Base-by-base conservation (phyloP, 2,797 vertebrate genomes). In the Syngnathus acus region DNA sequence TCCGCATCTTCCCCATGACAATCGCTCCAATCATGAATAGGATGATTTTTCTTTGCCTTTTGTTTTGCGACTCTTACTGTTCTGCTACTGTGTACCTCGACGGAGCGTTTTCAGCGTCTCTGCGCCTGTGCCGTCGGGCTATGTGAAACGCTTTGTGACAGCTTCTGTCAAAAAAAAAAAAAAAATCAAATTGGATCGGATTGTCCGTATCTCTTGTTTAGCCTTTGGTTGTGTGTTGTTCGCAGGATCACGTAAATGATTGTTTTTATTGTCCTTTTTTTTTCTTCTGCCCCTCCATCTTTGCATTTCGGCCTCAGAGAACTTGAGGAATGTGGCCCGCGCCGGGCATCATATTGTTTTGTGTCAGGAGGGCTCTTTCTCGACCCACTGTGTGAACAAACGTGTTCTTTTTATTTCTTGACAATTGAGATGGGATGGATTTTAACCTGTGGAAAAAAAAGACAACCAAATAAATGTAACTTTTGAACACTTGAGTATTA, bases 391-490 rank as follows among this genome's bases (percentile, higher is more conserved):
- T 90, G 86, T 87, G 82, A 89, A 87, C 75, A 81, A 89, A 88
- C 75, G 72, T 77, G 68, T 85, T 82, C 81, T 81, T 76, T 80
- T 86, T 43, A 50, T 79, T 78, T 88, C 78, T 87, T 78, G 79
- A 85, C 75, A 82, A 86, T 88, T 89, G 82, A 84, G 81, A 86
- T 83, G 86, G 87, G 84, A 86, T 83, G 86, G 87, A 83, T 88
- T 91, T 91, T 90, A 90, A 91, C 88, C 90, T 91, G 88, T 91
- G 91, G 87, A 86, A 70, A 77, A 67, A 73, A 79, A 68, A 67
- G 61, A 77, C n/a, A 85, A 92, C 90, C 92, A 92, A 93, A 92
- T 92, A 92, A 93, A 93, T 82, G 79, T 90, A 90, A 87, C 84
- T 87, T 83, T 85, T 62, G 55, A 57, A 57, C 26, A 13, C 23